Evolutionary conservation across 2,888 invertebrate species (phyloP).

Genomic region (Protodeltote pygarga): DNA sequence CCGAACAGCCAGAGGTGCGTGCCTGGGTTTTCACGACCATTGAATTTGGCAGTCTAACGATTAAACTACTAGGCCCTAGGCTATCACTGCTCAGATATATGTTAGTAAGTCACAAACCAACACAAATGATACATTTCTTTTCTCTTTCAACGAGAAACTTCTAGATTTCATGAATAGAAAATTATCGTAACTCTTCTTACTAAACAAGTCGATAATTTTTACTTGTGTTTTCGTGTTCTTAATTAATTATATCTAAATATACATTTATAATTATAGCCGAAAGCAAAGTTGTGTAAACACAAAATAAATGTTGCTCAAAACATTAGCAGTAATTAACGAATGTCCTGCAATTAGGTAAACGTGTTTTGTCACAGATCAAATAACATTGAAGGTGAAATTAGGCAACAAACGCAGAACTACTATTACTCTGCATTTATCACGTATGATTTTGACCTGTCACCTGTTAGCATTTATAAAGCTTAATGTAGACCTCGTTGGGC

Average conservation of each 20-base stretch:
- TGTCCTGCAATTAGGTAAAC: constrained; percentile 43
- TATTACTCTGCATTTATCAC: constrained; percentile 30
- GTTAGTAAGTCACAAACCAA: too few species aligned
- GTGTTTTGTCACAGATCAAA: constrained; percentile 48
- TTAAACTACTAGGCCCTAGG: too few species aligned
- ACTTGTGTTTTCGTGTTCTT: background rate
- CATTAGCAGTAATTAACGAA: constrained; percentile 29
- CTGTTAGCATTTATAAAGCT: constrained; percentile 16
- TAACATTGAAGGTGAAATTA: constrained; percentile 43
- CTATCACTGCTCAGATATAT: too few species aligned
- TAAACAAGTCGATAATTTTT: background rate
- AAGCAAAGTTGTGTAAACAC: constrained; percentile 23
- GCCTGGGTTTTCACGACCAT: too few species aligned
- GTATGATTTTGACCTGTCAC: constrained; percentile 44
- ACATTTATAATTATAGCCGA: constrained; percentile 13
- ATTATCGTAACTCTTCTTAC: too few species aligned
- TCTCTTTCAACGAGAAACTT: too few species aligned
- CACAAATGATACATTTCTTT: too few species aligned
- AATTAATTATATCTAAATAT: constrained; percentile 1
- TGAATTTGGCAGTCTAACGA: too few species aligned
- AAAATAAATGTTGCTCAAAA: constrained; percentile 30
- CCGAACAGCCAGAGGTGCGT: too few species aligned
- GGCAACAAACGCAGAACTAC: constrained; percentile 28
- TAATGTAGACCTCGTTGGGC: constrained; percentile 23
- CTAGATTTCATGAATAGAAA: too few species aligned